These are phyloP conservation scores for Brachionichthys hirsutus DNA, from an alignment of 2,113 vertebrate genomes.

Conservation along the genomic window DNA sequence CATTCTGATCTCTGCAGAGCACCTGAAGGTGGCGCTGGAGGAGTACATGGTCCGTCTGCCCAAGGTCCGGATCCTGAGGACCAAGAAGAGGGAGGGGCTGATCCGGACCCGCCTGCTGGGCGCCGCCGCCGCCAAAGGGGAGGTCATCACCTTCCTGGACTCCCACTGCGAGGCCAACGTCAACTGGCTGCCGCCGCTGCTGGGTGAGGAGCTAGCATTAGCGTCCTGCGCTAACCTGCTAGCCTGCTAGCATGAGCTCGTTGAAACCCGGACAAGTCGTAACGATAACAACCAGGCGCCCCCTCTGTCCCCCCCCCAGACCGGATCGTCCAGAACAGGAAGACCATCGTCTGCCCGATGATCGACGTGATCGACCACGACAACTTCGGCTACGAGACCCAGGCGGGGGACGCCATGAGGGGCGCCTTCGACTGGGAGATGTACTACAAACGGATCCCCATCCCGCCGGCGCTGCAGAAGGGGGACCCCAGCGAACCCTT, in stretches of 20 bases:
- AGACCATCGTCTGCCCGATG: constrained; percentile 96
- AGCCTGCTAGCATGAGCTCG: no score
- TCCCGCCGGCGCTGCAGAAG: constrained; percentile 89
- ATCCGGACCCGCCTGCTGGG: constrained; percentile 94
- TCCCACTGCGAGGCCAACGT: constrained; percentile 97
- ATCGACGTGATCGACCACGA: constrained; percentile 98
- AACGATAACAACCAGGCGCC: neutral
- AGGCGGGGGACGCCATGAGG: constrained; percentile 96
- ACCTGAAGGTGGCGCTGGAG: constrained; percentile 90
- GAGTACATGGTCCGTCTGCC: constrained; percentile 90
- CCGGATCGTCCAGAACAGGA: constrained; percentile 92
- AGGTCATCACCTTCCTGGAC: constrained; percentile 96
- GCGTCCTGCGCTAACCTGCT: no score
- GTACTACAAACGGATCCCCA: constrained; percentile 98
- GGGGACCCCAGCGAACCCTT: constrained; percentile 92
- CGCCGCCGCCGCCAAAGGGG: constrained; percentile 84
- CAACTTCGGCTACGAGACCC: constrained; percentile 94
- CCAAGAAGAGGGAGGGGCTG: constrained; percentile 91
- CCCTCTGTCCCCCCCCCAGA: constrained; percentile 73
- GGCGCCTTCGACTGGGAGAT: constrained; percentile 99
- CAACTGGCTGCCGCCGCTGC: constrained; percentile 95
- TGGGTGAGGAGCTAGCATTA: constrained; percentile 78
- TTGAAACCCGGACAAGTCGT: neutral
- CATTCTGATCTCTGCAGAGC: constrained; percentile 52
- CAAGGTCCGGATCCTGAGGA: constrained; percentile 89